Evolutionary conservation across 2,113 vertebrate species (phyloP), one percentile per base, ranked within the genome.

Genomic region (Gymnorhina tibicen): DNA sequence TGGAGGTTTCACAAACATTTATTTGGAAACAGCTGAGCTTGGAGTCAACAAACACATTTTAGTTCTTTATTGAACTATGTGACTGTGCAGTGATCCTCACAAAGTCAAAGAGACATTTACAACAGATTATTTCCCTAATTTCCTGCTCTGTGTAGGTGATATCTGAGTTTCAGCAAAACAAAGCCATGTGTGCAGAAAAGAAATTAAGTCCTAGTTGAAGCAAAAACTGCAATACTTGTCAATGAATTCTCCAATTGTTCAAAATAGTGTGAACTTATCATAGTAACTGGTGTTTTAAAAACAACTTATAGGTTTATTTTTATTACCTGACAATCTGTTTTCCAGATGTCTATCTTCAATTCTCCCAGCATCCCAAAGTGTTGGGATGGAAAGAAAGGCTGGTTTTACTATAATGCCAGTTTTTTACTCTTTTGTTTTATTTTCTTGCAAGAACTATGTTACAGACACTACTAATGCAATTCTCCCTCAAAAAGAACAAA

Each of bases 1-100:
- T 52, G 56, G 50, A 92, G n/a, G 66, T 85, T 93, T 94, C 80
- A 80, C 55, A 93, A 96, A 96, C 30, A 83, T 87, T 94, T 95
- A 81, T 87, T 93, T 83, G 86, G 70, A 95, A 97, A 91, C 28
- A 30, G 69, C 44, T 85, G 26, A 58, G 46, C 74, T 32, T 79
- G 67, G 64, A 89, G 58, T 93, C 69, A 87, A 95, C 35, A 62
- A 91, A 19, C n/a, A 78, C 30, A 41, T 89, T 82, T 77, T 50
- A 76, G 55, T 24, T 88, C 50, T 59, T 91, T 11, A 76, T 44
- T 67, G 53, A 92, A 81, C 37, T 56, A 16, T 33, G 24, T 37
- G 52, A 86, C 52, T 52, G 67, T 44, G 63, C 37, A 91, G 58
- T 67, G 59, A 93, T 23, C 59, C 35, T 84, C 60, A 91, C 6